Percentiles rank a stretch among this genome's conserved stretches.
Conservation (phyloP, 1,140 invertebrate species). For the Apis dorsata region DNA sequence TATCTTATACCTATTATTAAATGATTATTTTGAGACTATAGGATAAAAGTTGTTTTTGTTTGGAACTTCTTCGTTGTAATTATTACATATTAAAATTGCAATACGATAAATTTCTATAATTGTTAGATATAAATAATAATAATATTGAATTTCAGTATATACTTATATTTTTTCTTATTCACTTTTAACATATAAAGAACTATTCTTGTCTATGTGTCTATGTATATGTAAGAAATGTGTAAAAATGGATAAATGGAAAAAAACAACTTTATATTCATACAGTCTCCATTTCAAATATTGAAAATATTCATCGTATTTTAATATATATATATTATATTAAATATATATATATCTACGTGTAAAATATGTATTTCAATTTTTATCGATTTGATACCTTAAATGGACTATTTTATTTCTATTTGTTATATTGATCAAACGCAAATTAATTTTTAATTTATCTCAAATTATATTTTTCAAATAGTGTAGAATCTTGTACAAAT, state of each 20-base stretch:
- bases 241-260: conserved; percentile 15
- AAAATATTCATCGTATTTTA: conserved; percentile 46
- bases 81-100: conserved; percentile 22
- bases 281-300: conserved; percentile 51
- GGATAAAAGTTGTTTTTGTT: conserved; percentile 51
- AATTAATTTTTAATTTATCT: conserved; percentile 6
- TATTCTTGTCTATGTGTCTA: not conserved
- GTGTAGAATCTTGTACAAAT: conserved; percentile 50
- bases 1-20: conserved; percentile 60
- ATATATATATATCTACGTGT: conserved; percentile 49
- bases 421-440: conserved; percentile 58
- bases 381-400: conserved; percentile 59
- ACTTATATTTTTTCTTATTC: not conserved
- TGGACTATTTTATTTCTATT: conserved; percentile 59
- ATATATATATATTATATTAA: conserved; percentile 32
- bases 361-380: conserved; percentile 55
- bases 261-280: conserved; percentile 53
- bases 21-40: conserved; percentile 57
- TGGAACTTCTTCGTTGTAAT: conserved; percentile 47
- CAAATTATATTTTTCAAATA: not conserved
- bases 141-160: not conserved
- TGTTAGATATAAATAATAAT: conserved; percentile 27
- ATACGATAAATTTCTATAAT: conserved; percentile 2
- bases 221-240: not conserved
- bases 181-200: not conserved